Evolutionary conservation across 1,140 invertebrate genomes (phyloP).

Genomic region (Drosophila pallidifrons): DNA sequence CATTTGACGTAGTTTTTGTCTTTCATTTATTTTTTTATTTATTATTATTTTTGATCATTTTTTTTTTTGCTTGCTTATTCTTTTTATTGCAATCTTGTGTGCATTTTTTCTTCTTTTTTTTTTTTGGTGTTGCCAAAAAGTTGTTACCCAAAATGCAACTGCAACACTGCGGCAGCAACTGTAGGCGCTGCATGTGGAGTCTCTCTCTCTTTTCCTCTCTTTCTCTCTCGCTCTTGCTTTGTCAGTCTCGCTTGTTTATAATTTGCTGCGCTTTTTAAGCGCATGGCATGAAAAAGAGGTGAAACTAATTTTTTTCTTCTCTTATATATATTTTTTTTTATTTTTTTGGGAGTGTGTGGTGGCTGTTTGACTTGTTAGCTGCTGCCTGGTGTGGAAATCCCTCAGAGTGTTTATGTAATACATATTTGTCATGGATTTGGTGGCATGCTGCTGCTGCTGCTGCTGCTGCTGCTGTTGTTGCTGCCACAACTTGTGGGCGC

Average conservation of each 20-base stretch:
- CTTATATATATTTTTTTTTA: conserved; percentile 32
- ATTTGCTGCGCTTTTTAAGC: conserved; percentile 78
- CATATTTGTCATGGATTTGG: conserved; percentile 52
- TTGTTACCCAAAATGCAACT: conserved; percentile 23
- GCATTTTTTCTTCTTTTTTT: conserved; percentile 23
- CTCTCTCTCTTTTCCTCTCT: not conserved
- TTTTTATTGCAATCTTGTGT: too few relatives aligned
- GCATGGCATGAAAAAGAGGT: conserved; percentile 75
- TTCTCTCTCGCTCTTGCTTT: not conserved
- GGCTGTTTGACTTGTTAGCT: conserved; percentile 45
- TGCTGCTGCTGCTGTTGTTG: too few relatives aligned
- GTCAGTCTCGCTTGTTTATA: conserved; percentile 68
- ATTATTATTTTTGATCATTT: conserved; percentile 33
- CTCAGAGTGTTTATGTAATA: conserved; percentile 62
- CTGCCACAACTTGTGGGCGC: conserved; percentile 39
- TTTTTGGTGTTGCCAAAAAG: conserved; percentile 62
- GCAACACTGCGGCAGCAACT: conserved; percentile 54
- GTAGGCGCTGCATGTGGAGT: conserved; percentile 52
- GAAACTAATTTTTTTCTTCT: conserved; percentile 75
- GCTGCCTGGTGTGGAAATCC: conserved; percentile 56
- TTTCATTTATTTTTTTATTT: conserved; percentile 45
- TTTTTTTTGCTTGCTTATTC: conserved; percentile 11
- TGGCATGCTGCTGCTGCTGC: not conserved
- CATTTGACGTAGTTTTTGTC: conserved; percentile 59
- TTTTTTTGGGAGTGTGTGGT: conserved; percentile 50